Evolutionary conservation across 2,888 invertebrate genomes (phyloP).

Genomic region (Hirtodrosophila alboralis): DNA sequence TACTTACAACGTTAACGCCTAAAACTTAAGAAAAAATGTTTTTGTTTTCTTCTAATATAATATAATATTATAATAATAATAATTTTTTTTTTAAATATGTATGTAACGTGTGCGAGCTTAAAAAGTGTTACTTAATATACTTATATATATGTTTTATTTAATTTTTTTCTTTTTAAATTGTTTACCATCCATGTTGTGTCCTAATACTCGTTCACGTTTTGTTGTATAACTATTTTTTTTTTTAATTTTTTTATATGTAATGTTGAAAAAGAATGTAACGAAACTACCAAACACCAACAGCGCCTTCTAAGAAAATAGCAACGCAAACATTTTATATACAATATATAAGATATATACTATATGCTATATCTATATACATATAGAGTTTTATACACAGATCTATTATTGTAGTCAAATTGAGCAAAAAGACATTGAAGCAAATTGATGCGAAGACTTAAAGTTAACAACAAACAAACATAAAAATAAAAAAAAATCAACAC

Average conservation of each 20-base stretch:
- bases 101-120: constrained; percentile 44
- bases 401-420: constrained; percentile 49
- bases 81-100: constrained; percentile 30
- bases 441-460: constrained; percentile 46
- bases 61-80: no score
- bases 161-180: constrained; percentile 31
- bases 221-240: constrained; percentile 33
- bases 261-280: constrained; percentile 2
- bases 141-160: constrained; percentile 31
- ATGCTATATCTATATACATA: constrained; percentile 27
- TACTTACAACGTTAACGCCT: constrained; percentile 41
- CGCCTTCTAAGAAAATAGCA: constrained; percentile 58
- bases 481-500: no score
- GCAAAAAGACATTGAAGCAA: no score
- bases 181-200: constrained; percentile 39
- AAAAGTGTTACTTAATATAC: constrained; percentile 51
- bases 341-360: constrained; percentile 20
- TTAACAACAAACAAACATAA: constrained; percentile 48
- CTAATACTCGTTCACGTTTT: constrained; percentile 48
- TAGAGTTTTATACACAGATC: constrained; percentile 36
- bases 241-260: constrained; percentile 4
- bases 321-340: constrained; percentile 46
- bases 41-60: constrained; percentile 28
- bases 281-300: constrained; percentile 62
- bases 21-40: constrained; percentile 46